phyloP scores from a whole-genome alignment of 2,888 invertebrate genomes.

The Lucinisca nassula region DNA sequence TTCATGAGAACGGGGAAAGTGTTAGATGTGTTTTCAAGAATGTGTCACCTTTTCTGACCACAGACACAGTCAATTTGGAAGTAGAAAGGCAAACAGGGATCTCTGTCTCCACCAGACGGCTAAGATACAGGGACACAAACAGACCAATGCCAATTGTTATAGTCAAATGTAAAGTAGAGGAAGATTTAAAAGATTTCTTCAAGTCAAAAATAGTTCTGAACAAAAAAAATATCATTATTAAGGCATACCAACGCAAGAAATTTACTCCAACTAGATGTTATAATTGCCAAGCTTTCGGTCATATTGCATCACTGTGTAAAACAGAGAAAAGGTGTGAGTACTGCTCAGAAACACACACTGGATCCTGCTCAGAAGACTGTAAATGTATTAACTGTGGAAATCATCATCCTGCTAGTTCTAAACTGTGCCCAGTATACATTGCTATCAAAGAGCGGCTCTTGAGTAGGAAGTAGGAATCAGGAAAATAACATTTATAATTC shows the following conservation, averaged over 20 bases:
- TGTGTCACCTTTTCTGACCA: background rate
- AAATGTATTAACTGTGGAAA: background rate
- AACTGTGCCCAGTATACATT: background rate
- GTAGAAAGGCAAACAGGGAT: background rate
- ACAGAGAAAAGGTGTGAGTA: slow-evolving; percentile 1
- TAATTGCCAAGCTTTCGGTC: slow-evolving; percentile 27
- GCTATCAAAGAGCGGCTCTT: background rate
- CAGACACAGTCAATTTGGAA: too few species aligned
- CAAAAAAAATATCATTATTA: background rate
- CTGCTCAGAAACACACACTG: background rate
- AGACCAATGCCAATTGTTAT: slow-evolving; percentile 22
- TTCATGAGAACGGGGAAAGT: background rate
- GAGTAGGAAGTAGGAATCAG: too few species aligned
- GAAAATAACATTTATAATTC: too few species aligned
- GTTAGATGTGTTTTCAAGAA: background rate
- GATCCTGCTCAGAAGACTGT: background rate
- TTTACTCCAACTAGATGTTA: slow-evolving; percentile 22
- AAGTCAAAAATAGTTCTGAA: background rate
- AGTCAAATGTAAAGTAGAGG: background rate
- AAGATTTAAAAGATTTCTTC: background rate
- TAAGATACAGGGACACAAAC: slow-evolving; percentile 27
- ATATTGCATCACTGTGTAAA: slow-evolving; percentile 3
- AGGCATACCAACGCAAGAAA: slow-evolving; percentile 7
- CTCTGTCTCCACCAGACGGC: background rate
- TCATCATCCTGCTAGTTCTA: background rate